Percentiles rank a stretch among this genome's conserved stretches.
phyloP scores from a whole-genome alignment of 1,140 invertebrate genomes.

The Lethrus apterus region DNA sequence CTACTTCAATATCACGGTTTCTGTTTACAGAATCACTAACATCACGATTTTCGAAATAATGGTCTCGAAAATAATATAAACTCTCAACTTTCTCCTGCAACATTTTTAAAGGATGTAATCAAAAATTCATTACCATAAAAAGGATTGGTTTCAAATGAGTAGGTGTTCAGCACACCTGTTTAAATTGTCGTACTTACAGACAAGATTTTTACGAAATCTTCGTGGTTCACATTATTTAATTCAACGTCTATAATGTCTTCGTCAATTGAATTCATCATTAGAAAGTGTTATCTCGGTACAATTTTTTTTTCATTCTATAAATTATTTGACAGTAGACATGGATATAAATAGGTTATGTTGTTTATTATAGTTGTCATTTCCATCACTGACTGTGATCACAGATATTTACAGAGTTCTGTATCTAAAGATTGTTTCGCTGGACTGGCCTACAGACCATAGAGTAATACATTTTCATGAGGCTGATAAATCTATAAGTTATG shows the following conservation, averaged over 20 bases:
- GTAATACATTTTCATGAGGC: too few relatives aligned
- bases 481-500: too few relatives aligned
- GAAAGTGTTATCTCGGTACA: neutral
- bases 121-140: neutral
- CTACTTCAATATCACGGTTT: constrained; percentile 55
- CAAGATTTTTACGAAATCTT: constrained; percentile 10
- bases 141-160: constrained; percentile 6
- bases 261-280: constrained; percentile 10
- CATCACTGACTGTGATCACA: too few relatives aligned
- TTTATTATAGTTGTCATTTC: neutral
- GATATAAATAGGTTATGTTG: constrained; percentile 10
- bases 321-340: constrained; percentile 11
- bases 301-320: constrained; percentile 2
- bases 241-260: constrained; percentile 5
- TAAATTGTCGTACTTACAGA: constrained; percentile 13
- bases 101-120: constrained; percentile 6
- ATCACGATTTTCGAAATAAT: constrained; percentile 70
- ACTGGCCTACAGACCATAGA: too few relatives aligned
- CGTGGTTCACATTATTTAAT: neutral
- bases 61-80: constrained; percentile 64
- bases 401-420: too few relatives aligned
- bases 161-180: constrained; percentile 16
- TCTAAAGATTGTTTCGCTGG: too few relatives aligned
- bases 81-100: constrained; percentile 58
- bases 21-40: constrained; percentile 62